phyloP scores from a whole-genome alignment of 2,113 vertebrate genomes.

The Acanthisitta chloris region DNA sequence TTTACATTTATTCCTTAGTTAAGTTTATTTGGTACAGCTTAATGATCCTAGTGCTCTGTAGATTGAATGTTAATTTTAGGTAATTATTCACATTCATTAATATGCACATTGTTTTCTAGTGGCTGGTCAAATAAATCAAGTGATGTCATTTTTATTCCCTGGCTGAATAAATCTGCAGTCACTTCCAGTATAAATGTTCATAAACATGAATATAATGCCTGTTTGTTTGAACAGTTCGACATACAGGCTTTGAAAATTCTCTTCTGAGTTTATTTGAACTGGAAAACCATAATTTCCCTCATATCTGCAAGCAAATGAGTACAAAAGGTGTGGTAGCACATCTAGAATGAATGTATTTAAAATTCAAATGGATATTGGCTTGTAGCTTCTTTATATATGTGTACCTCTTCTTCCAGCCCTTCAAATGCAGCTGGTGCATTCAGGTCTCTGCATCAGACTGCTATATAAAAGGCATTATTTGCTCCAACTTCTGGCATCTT shows the following conservation, averaged over 20 bases:
- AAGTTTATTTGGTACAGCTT: constrained; percentile 28
- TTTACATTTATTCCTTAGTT: constrained; percentile 32
- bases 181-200: neutral
- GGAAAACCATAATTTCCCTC: neutral
- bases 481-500: neutral
- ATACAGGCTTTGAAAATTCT: neutral
- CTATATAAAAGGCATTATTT: neutral
- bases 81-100: constrained; percentile 22
- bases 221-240: neutral
- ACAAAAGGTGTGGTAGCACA: neutral
- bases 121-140: constrained; percentile 8
- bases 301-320: neutral
- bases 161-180: neutral
- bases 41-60: neutral
- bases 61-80: constrained; percentile 9
- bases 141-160: neutral
- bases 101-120: constrained; percentile 5
- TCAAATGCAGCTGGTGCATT: neutral
- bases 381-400: neutral
- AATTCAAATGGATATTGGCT: neutral
- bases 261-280: neutral
- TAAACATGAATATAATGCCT: neutral
- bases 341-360: neutral
- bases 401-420: neutral
- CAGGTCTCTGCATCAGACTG: neutral